These are phyloP conservation scores for Cuculus canorus DNA, from an alignment of 2,797 vertebrate species.

Conservation along the genomic window DNA sequence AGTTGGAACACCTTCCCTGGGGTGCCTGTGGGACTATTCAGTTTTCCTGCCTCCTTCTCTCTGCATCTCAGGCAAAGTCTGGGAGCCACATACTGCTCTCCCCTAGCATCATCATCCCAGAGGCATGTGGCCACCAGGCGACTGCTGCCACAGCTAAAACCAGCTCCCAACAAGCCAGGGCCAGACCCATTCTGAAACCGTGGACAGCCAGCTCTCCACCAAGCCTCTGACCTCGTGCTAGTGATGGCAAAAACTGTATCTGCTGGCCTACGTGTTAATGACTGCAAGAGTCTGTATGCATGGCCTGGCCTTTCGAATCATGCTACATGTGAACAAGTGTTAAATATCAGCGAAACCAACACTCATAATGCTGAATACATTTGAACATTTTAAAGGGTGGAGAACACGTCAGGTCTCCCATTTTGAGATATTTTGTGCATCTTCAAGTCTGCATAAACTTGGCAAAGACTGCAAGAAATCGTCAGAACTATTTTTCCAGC, in stretches of 20 bases:
- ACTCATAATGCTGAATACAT: neutral
- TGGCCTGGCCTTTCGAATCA: neutral
- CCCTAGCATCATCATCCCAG: too few species aligned
- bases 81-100: accelerated
- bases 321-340: neutral
- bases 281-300: neutral
- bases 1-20: neutral
- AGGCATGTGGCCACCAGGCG: neutral
- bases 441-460: neutral
- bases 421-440: neutral
- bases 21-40: neutral
- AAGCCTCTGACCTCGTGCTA: neutral
- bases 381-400: neutral
- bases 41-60: neutral
- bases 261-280: neutral
- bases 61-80: neutral
- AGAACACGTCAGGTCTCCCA: neutral
- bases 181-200: neutral
- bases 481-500: neutral
- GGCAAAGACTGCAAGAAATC: neutral
- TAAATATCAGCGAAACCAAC: neutral
- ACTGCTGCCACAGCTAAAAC: neutral
- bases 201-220: accelerated
- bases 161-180: neutral
- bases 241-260: accelerated